Conservation (phyloP, 2,888 invertebrate genomes). For the Allolobophora icterica region DNA sequence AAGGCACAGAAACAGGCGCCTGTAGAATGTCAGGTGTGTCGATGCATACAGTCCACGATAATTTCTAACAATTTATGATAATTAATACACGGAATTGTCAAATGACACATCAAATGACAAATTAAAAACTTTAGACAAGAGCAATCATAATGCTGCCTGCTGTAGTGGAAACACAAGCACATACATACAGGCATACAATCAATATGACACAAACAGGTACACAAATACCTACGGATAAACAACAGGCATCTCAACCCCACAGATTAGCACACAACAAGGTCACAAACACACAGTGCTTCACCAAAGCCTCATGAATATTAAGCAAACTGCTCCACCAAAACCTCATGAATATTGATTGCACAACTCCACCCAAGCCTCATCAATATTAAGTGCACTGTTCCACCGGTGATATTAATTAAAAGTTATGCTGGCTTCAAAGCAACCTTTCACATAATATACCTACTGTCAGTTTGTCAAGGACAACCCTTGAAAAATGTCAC, state of each 20-base stretch:
- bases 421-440: neutral
- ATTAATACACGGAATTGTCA: constrained; percentile 5
- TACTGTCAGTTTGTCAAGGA: no score
- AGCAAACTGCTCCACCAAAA: neutral
- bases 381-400: neutral
- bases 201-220: neutral
- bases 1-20: neutral
- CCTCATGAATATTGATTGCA: neutral
- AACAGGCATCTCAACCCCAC: neutral
- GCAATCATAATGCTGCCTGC: neutral
- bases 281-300: neutral
- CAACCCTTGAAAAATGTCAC: neutral
- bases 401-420: neutral
- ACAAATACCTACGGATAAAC: neutral
- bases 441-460: neutral
- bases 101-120: neutral
- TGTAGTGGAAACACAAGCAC: neutral
- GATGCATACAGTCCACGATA: neutral
- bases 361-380: neutral
- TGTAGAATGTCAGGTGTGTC: neutral
- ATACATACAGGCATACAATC: neutral
- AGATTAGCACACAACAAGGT: neutral
- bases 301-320: neutral
- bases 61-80: neutral
- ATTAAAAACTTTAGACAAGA: neutral